These are phyloP conservation scores for Dendrolimus punctatus DNA, from an alignment of 1,140 invertebrate genomes.

Conservation along the genomic window DNA sequence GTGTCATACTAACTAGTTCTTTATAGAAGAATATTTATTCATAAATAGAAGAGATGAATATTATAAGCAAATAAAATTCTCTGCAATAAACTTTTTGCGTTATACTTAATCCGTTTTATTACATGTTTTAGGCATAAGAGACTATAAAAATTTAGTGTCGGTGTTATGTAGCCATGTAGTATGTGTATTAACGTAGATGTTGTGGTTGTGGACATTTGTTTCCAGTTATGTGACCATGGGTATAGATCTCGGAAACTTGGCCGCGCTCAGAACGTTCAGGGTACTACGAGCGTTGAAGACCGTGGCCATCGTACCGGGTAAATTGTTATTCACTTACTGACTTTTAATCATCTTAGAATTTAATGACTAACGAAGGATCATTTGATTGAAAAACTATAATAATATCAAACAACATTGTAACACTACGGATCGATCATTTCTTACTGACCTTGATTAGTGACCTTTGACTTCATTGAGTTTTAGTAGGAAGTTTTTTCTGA, in stretches of 20 bases:
- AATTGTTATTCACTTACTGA: constrained; percentile 30
- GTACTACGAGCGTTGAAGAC: constrained; percentile 99
- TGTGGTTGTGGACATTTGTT: constrained; percentile 61
- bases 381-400: no score
- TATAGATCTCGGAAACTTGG: constrained; percentile 98
- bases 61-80: no score
- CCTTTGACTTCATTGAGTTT: no score
- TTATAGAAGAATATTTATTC: constrained; percentile 11
- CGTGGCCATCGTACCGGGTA: constrained; percentile 99
- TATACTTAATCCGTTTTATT: not conserved
- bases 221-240: constrained; percentile 98
- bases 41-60: constrained; percentile 4
- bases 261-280: constrained; percentile 98
- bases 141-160: constrained; percentile 9
- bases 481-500: no score
- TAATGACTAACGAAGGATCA: not conserved
- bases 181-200: constrained; percentile 60
- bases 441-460: no score
- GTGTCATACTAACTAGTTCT: constrained; percentile 16
- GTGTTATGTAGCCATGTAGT: constrained; percentile 32
- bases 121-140: not conserved
- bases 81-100: not conserved
- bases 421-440: no score
- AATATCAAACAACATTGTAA: no score
- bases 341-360: not conserved